Conservation (phyloP, 2,888 invertebrate species). For the Agrotis segetum region DNA sequence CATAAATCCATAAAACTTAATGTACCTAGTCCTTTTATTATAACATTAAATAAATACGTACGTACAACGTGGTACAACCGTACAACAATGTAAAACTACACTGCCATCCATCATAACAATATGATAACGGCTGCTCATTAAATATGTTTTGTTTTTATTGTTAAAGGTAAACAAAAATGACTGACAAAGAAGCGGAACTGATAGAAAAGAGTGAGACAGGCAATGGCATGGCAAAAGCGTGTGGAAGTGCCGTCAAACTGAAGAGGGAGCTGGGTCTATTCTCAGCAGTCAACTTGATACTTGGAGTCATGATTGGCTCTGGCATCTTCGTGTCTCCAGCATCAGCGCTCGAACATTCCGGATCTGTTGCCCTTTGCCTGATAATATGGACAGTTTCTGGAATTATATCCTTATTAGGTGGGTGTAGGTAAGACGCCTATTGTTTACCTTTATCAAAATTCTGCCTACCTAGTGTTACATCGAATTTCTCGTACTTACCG, state of each 20-base stretch:
- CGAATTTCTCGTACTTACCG: background rate
- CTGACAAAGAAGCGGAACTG: slow-evolving; percentile 71
- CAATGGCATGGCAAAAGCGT: slow-evolving; percentile 67
- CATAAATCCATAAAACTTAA: slow-evolving; percentile 7
- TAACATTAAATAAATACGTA: slow-evolving; percentile 22
- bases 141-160: slow-evolving; percentile 52
- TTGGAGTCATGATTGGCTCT: slow-evolving; percentile 97
- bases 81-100: slow-evolving; percentile 20
- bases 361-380: slow-evolving; percentile 95
- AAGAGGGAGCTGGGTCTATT: slow-evolving; percentile 95
- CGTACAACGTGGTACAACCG: too few relatives aligned
- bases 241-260: slow-evolving; percentile 90
- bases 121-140: slow-evolving; percentile 22
- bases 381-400: slow-evolving; percentile 95
- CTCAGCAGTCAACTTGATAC: slow-evolving; percentile 95
- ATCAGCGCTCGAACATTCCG: slow-evolving; percentile 94
- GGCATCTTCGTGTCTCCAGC: slow-evolving; percentile 97
- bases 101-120: slow-evolving; percentile 11
- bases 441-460: background rate
- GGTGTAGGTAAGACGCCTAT: slow-evolving; percentile 85
- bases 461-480: background rate
- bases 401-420: slow-evolving; percentile 94
- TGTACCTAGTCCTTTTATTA: background rate
- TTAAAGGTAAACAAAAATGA: slow-evolving; percentile 75
- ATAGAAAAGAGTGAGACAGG: slow-evolving; percentile 70